Evolutionary conservation across 1,140 invertebrate genomes (phyloP).

Genomic region (Monochamus saltuarius): DNA sequence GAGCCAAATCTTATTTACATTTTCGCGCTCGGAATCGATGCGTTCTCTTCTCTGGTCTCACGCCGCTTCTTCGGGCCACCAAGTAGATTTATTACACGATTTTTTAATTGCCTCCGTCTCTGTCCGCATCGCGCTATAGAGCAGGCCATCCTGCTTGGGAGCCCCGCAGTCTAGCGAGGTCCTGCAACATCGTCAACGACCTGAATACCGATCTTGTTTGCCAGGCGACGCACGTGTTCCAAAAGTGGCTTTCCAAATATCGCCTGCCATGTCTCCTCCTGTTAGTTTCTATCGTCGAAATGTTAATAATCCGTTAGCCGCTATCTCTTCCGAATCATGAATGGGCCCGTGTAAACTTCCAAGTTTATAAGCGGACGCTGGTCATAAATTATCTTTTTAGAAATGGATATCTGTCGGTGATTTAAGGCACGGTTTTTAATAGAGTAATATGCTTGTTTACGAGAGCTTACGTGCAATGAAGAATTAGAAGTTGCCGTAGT

Average conservation of each 20-base stretch:
- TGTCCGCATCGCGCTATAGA: not conserved
- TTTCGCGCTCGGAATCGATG: too few relatives aligned
- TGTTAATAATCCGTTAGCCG: conserved; percentile 5
- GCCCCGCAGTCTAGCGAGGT: conserved; percentile 9
- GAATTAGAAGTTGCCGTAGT: too few relatives aligned
- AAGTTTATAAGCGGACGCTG: conserved; percentile 1
- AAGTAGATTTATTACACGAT: conserved; percentile 11
- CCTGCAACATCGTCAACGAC: not conserved
- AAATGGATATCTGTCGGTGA: too few relatives aligned
- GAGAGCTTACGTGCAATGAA: too few relatives aligned
- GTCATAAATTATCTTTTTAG: too few relatives aligned
- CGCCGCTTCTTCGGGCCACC: too few relatives aligned
- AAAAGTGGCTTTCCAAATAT: conserved; percentile 13
- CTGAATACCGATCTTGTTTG: conserved; percentile 8
- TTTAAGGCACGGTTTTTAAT: too few relatives aligned
- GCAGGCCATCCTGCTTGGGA: conserved; percentile 1
- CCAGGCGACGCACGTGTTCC: not conserved
- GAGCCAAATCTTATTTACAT: too few relatives aligned
- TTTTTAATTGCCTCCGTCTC: conserved; percentile 12
- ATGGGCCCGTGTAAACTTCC: conserved; percentile 2
- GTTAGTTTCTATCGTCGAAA: conserved; percentile 3
- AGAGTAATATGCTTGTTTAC: too few relatives aligned
- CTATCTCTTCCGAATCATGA: conserved; percentile 10
- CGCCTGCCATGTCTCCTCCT: not conserved
- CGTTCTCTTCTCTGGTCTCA: too few relatives aligned